Evolutionary conservation across 2,888 invertebrate species (phyloP), one percentile per base, ranked within the genome.

Genomic region (Plusia festucae): DNA sequence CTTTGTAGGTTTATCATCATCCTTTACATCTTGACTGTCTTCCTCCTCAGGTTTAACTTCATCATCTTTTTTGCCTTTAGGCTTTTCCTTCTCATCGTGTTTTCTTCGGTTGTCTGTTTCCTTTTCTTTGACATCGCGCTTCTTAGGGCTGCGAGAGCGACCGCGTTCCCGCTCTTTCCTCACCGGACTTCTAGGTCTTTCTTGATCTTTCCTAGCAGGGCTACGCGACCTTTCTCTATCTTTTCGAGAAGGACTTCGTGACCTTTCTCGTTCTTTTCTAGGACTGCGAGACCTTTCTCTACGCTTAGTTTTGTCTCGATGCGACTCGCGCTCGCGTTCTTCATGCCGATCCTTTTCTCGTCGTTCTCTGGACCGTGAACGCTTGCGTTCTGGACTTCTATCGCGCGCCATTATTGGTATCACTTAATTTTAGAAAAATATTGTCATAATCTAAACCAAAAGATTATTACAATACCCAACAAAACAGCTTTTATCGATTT

Each of bases 291-390:
- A 92, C 15, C 93, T 82, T 27, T 93, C 93, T 20, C 92, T 88
- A 51, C 93, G 91, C 76, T 94, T 94, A 16, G 70, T 30, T 87
- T 93, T 94, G 22, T 95, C 95, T 18, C 93, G 87, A 71, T 93
- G 86, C 9, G 86, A 70, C n/a, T 95, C 94, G 7, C 94, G 90
- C 16, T 94, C 94, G 9, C 94, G 90, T 1, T 95, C 94, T 53
- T 94, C 94, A 70, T 91, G 82, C 15, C 94, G 92, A 9, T 95
- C 94, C 70, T 91, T 86, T 1, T 95, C 94, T n/a, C 92, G 90
- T 66, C 90, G 88, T 60, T 94, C 94, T 63, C 92, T 86, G 15
- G 94, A 93, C 9, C 93, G 90, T n/a, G 94, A 94, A 53, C 94
- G 88, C 20, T 93, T 88, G 32, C 93, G 88, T 57, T 95, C 95